phyloP scores from a whole-genome alignment of 2,888 invertebrate species.

The Melanostoma mellinum region DNA sequence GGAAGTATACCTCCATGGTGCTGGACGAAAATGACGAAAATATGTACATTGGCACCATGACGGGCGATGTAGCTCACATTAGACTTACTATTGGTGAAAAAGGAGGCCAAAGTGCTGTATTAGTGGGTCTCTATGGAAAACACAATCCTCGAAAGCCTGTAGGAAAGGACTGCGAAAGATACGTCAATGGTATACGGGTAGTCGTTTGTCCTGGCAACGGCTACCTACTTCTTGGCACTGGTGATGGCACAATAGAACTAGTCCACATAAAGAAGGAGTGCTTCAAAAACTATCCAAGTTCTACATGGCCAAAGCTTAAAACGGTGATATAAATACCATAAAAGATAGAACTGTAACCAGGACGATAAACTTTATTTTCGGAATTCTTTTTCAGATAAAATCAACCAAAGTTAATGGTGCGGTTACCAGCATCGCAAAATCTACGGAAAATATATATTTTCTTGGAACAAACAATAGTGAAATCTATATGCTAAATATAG shows the following conservation, averaged over 20 bases:
- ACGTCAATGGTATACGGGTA: conserved; percentile 84
- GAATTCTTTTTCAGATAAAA: conserved; percentile 81
- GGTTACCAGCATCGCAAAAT: conserved; percentile 89
- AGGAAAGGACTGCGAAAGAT: conserved; percentile 81
- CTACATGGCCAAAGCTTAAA: conserved; percentile 84
- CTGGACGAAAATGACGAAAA: conserved; percentile 87
- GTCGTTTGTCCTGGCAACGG: conserved; percentile 85
- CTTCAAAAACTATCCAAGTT: conserved; percentile 81
- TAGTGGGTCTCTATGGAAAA: conserved; percentile 83
- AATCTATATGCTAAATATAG: conserved; percentile 89
- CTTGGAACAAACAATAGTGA: conserved; percentile 91
- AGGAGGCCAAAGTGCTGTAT: conserved; percentile 77
- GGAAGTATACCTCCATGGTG: conserved; percentile 89
- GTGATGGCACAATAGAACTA: conserved; percentile 91
- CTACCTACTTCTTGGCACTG: conserved; percentile 90
- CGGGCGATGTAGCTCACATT: conserved; percentile 84
- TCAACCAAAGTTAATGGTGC: conserved; percentile 85
- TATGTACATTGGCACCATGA: conserved; percentile 94
- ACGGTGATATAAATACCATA: conserved; percentile 79
- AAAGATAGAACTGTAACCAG: not conserved
- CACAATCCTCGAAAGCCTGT: conserved; percentile 79
- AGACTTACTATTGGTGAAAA: conserved; percentile 84
- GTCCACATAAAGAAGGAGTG: conserved; percentile 84
- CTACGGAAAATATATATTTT: conserved; percentile 85
- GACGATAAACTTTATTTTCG: too few species aligned